phyloP scores from a whole-genome alignment of 2,113 vertebrate genomes.

The Mastomys natalensis region DNA sequence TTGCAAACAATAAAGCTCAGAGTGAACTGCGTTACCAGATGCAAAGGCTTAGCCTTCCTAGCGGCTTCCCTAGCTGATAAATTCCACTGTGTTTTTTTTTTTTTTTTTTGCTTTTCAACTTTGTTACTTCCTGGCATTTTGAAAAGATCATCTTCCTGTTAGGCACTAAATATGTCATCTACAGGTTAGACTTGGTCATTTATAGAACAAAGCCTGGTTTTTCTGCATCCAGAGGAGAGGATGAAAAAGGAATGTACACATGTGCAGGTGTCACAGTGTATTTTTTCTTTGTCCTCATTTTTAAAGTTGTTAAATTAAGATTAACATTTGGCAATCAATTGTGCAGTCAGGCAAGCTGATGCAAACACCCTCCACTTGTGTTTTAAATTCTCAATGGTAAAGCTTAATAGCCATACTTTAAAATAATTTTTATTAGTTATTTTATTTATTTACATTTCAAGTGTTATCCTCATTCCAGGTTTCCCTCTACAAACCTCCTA shows the following conservation, averaged over 20 bases:
- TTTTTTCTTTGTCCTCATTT: slow-evolving; percentile 9
- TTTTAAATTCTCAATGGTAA: neutral
- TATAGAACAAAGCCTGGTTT: slow-evolving; percentile 39
- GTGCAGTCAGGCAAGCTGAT: neutral
- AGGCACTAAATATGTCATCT: slow-evolving; percentile 16
- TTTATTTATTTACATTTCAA: no score
- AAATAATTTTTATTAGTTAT: neutral
- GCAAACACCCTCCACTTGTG: neutral
- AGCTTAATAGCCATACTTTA: neutral
- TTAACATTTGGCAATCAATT: neutral
- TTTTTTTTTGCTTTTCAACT: slow-evolving; percentile 43
- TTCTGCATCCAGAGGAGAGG: neutral
- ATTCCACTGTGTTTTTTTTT: slow-evolving; percentile 23
- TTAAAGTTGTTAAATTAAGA: neutral
- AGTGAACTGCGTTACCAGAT: slow-evolving; percentile 50
- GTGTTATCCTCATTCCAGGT: no score
- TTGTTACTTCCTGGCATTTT: slow-evolving; percentile 44
- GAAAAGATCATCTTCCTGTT: slow-evolving; percentile 54
- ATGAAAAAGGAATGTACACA: neutral
- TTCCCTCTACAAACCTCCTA: no score
- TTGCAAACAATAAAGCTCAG: slow-evolving; percentile 51
- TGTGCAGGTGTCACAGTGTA: neutral
- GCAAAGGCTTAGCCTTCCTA: slow-evolving; percentile 32
- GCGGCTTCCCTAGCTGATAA: neutral
- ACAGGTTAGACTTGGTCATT: slow-evolving; percentile 33